Evolutionary conservation across 1,140 invertebrate species (phyloP), one percentile per base, ranked within the genome.

Genomic region (Lordiphosa clarofinis): DNA sequence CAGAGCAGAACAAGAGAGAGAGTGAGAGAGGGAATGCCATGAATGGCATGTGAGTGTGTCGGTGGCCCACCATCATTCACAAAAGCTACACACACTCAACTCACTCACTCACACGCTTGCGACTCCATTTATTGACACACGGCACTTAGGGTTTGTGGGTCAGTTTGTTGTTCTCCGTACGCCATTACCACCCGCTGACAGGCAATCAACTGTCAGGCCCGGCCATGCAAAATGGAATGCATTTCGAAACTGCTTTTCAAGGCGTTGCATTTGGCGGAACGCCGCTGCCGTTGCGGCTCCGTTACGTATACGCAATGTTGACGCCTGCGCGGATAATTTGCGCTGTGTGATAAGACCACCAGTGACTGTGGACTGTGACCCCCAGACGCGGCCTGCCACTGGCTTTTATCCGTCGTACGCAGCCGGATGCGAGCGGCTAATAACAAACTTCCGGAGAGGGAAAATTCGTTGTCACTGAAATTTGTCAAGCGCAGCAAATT

Each of bases 391-490:
- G 39, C 21, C 56, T 39, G 56, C 38, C 58, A 66, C 54, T 58
- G 40, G 63, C 63, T 76, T 84, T 76, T 84, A 82, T 82, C 73
- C 78, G 69, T 52, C 60, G 52, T 38, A 49, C 43, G 38, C 59
- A 50, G 39, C 57, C 75, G 69, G 79, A 84, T 66, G 79, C 67
- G 79, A 64, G 60, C 72, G 79, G 72, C 74, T 87, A 87, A 87
- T 87, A 87, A 87, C 68, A 76, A 71, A 78, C 76, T 76, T 87
- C 86, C 86, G 86, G 75, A 87, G 79, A 86, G 86, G 75, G 86
- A 87, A 79, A 82, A 76, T 73, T 75, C 60, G 63, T 69, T 74
- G 71, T 73, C 76, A 70, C 62, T 73, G 60, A 62, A 73, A 76
- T 87, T 87, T 87, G 79, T 81, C 72, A 69, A 72, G 73, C 78